Evolutionary conservation across 1,140 invertebrate genomes (phyloP).

Genomic region (Cryptotermes secundus): DNA sequence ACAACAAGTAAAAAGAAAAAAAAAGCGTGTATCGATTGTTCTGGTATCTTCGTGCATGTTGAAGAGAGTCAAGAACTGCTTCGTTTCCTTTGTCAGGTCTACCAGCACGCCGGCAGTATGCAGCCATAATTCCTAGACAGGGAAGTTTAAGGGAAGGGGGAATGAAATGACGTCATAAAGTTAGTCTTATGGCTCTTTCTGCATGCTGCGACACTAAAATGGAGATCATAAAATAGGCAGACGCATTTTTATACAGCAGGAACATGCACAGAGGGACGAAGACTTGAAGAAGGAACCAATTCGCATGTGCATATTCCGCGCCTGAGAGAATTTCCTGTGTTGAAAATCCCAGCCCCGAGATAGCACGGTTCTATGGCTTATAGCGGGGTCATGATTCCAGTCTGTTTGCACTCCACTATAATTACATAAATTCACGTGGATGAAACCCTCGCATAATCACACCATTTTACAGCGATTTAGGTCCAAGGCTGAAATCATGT

Average conservation of each 20-base stretch:
- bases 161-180: constrained; percentile 11
- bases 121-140: background rate
- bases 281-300: background rate
- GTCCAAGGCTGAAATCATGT: too few relatives aligned
- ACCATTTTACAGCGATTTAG: background rate
- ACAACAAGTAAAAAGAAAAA: too few relatives aligned
- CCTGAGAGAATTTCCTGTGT: background rate
- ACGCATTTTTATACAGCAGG: background rate
- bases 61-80: too few relatives aligned
- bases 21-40: too few relatives aligned
- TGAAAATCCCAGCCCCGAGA: background rate
- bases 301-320: background rate
- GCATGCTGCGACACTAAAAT: constrained; percentile 15
- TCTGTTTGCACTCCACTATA: background rate
- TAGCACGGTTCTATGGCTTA: background rate
- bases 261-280: background rate
- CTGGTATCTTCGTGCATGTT: too few relatives aligned
- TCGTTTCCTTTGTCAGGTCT: background rate
- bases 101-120: background rate
- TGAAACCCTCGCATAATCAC: background rate
- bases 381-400: background rate
- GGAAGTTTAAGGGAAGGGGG: background rate
- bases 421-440: background rate
- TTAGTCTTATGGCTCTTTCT: constrained; percentile 13
- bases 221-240: constrained; percentile 15